Conservation (phyloP, 2,888 invertebrate species). For the Mamestra brassicae region DNA sequence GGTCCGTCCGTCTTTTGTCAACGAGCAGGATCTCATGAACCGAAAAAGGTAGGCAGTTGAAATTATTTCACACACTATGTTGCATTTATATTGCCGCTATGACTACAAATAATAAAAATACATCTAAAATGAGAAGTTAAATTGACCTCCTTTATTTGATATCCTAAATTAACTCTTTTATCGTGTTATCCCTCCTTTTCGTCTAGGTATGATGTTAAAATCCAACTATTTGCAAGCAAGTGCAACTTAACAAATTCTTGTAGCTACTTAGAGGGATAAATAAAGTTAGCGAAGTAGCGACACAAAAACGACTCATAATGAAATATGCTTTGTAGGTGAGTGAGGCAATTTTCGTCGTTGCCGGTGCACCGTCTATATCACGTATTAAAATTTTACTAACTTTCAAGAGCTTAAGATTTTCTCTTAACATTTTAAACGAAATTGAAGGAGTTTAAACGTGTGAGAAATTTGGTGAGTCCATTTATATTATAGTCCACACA, state of each 20-base stretch:
- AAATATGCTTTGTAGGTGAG: constrained; percentile 62
- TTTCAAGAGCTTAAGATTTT: neutral
- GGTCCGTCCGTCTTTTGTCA: no score
- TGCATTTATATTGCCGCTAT: no score
- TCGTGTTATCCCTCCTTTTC: no score
- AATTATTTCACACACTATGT: no score
- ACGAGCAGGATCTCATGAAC: no score
- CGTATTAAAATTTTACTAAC: constrained; percentile 20
- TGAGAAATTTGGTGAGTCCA: neutral
- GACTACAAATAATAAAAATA: no score
- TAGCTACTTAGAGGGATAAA: constrained; percentile 41
- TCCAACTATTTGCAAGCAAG: constrained; percentile 13
- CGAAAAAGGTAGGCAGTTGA: no score
- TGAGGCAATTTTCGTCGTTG: constrained; percentile 59
- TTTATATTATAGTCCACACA: neutral
- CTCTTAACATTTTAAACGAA: neutral
- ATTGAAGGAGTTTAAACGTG: neutral
- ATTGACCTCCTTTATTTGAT: no score
- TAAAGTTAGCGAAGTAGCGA: constrained; percentile 44
- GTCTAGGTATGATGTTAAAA: neutral
- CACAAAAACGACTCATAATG: constrained; percentile 54
- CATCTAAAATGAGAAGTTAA: no score
- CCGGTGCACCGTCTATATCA: constrained; percentile 29
- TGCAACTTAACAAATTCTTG: constrained; percentile 35
- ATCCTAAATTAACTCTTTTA: no score